Base-by-base conservation (phyloP, 1,140 invertebrate genomes). In the Euschistus heros region DNA sequence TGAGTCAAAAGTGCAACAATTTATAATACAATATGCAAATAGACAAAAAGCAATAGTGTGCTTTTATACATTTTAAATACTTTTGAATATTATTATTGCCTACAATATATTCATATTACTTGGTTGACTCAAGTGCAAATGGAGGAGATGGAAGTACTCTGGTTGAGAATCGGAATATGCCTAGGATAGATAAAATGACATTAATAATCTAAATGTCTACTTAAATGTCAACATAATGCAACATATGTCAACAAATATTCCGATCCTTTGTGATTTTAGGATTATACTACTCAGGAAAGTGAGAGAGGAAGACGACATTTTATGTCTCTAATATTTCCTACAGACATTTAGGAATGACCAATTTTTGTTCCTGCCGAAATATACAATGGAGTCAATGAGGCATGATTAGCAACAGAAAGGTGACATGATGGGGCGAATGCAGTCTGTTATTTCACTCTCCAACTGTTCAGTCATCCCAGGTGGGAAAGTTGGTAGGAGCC, bases 381-480 rank as follows among this genome's bases (percentile, higher is more conserved):
- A 13, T 37, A 37, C 33, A 37, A 30, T 30, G 27, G 27, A 30
- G 27, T 30, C 27, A 30, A 30, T 37, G 33, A 37, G 33, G 33
- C 6, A 13, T 37, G 33, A 6, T 37, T 37, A 37, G 8, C 8
- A 6, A 37, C 1, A 10, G 33, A 10, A 18, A 50, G 47, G 47
- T 20, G 47, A 8, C 47, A 20, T 20, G n/a, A 18, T 50, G n/a
- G 14, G 47, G 10, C n/a, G n/a, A 50, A 10, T 57, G 54, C 54
- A 57, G 54, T 57, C 54, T 57, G 54, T 24, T 20, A 17, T 27
- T 57, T 24, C 18, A 24, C 54, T 15, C 24, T 57, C 18, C 15
- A 24, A 20, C 54, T 24, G 22, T 24, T 70, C 70, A 81, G 73
- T 81, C 80, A 67, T 81, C 80, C 80, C 80, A 81, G 22, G 76